Conservation (phyloP, 2,888 invertebrate species). For the Dicyrtomina minuta region DNA sequence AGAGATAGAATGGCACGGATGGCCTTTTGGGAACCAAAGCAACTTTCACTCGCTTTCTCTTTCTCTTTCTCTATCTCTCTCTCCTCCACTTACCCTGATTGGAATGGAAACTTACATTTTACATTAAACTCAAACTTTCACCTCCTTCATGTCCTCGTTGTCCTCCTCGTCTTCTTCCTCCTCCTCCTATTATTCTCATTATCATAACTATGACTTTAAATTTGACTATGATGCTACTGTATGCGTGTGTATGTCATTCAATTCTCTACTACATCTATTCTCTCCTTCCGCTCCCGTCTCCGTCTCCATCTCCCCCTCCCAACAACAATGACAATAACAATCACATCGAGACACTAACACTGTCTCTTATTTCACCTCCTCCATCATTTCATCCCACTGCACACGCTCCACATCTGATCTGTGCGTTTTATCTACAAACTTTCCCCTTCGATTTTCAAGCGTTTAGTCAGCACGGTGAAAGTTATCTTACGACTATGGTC, state of each 20-base stretch:
- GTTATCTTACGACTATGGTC: too few relatives aligned
- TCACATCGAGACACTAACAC: too few relatives aligned
- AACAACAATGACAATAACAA: too few relatives aligned
- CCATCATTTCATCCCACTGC: too few relatives aligned
- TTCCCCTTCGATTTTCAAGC: too few relatives aligned
- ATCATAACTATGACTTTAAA: slow-evolving; percentile 44
- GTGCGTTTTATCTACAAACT: too few relatives aligned
- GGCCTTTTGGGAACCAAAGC: slow-evolving; percentile 20
- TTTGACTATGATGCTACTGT: too few relatives aligned
- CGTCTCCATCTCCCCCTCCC: neutral
- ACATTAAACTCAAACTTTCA: slow-evolving; percentile 31
- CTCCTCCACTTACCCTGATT: slow-evolving; percentile 53
- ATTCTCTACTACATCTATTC: slow-evolving; percentile 15
- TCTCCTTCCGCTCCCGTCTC: slow-evolving; percentile 4
- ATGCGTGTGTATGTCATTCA: too few relatives aligned
- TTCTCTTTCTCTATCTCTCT: slow-evolving; percentile 19
- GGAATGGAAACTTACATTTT: slow-evolving; percentile 51
- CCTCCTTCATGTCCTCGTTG: neutral
- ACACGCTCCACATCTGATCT: too few relatives aligned
- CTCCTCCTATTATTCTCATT: slow-evolving; percentile 50
- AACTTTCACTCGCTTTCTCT: neutral
- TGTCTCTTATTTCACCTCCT: too few relatives aligned
- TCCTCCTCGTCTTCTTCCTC: neutral
- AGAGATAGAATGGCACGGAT: neutral
- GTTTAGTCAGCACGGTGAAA: too few relatives aligned